phyloP scores from a whole-genome alignment of 2,113 vertebrate species.

The Cisticola juncidis region DNA sequence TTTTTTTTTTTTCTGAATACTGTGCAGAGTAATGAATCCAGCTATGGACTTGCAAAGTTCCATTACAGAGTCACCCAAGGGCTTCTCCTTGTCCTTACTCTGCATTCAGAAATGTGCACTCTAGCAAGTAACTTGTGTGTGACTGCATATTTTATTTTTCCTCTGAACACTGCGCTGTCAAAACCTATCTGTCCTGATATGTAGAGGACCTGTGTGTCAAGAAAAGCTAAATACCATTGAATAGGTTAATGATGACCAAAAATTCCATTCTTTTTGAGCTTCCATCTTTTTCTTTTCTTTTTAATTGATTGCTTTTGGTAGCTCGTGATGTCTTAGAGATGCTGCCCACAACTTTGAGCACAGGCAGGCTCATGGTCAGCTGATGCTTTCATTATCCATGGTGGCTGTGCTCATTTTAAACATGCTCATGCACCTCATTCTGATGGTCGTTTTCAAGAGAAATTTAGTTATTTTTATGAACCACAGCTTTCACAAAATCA shows the following conservation, averaged over 20 bases:
- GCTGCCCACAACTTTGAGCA: neutral
- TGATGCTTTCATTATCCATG: neutral
- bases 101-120: conserved; percentile 7
- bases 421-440: neutral
- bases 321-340: neutral
- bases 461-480: neutral
- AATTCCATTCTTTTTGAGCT: neutral
- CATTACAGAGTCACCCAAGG: conserved; percentile 46
- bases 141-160: conserved; percentile 49
- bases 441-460: neutral
- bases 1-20: conserved; percentile 5
- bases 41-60: conserved; percentile 24
- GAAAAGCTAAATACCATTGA: neutral
- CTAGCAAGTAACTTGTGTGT: conserved; percentile 32
- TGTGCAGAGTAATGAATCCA: conserved; percentile 42
- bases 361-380: neutral
- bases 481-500: neutral
- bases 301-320: neutral
- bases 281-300: neutral
- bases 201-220: neutral
- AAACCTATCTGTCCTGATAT: neutral
- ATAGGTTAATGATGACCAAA: neutral
- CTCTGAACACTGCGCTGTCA: neutral
- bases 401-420: neutral
- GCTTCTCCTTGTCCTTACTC: conserved; percentile 50